Conservation (phyloP, 2,797 vertebrate genomes). For the Crocodylus rhombifer region DNA sequence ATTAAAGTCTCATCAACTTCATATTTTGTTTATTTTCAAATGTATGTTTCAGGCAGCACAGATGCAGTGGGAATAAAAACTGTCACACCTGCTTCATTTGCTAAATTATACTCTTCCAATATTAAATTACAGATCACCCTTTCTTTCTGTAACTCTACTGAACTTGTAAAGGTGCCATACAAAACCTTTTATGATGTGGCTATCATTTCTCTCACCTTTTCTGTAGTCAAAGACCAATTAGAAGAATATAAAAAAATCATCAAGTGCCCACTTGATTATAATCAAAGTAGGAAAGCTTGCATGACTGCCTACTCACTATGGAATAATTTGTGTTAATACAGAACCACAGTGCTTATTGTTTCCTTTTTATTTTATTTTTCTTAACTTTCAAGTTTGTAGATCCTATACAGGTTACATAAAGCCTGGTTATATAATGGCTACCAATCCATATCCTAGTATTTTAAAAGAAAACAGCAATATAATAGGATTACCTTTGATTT, state of each 20-base stretch:
- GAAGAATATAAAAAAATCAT: not conserved
- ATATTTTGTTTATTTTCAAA: constrained; percentile 55
- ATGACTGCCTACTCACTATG: not conserved
- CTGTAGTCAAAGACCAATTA: constrained; percentile 12
- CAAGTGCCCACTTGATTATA: not conserved
- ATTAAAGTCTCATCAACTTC: constrained; percentile 50
- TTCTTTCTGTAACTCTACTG: not conserved
- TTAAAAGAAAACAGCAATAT: not conserved
- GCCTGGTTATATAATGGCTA: not conserved
- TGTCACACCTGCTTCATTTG: constrained; percentile 5
- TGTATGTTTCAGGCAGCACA: not conserved
- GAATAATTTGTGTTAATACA: not conserved
- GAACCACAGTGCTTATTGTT: not conserved
- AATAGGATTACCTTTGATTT: not conserved
- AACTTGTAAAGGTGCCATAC: fast-evolving
- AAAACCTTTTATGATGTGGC: too few relatives aligned
- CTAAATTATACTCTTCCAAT: not conserved
- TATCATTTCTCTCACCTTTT: not conserved
- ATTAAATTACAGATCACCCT: not conserved
- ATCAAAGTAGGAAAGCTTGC: not conserved
- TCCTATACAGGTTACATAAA: not conserved
- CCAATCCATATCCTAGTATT: not conserved
- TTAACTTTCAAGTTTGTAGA: not conserved
- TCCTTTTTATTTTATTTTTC: constrained; percentile 7
- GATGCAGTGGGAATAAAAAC: not conserved